phyloP scores from a whole-genome alignment of 2,888 invertebrate genomes.

The Drosophila neonasuta region DNA sequence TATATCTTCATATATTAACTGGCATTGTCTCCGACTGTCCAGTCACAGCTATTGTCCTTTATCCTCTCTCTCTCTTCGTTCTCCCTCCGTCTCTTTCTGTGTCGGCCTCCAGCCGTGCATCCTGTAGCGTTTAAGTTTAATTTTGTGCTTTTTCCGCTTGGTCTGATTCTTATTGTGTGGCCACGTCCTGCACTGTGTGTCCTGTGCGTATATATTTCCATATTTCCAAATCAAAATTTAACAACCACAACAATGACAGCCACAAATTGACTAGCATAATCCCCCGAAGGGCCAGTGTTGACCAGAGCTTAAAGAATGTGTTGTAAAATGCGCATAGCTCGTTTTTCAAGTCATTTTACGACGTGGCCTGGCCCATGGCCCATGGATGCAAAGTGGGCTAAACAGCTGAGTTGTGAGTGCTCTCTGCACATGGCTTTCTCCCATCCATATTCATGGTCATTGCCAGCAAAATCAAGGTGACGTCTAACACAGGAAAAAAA shows the following conservation, averaged over 20 bases:
- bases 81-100: conserved; percentile 10
- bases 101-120: conserved; percentile 69
- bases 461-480: conserved; percentile 77
- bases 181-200: conserved; percentile 38
- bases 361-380: conserved; percentile 25
- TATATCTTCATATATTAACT: conserved; percentile 80
- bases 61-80: conserved; percentile 12
- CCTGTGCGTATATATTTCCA: conserved; percentile 56
- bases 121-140: conserved; percentile 81
- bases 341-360: conserved; percentile 56
- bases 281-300: conserved; percentile 36
- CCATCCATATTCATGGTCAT: conserved; percentile 72
- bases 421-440: conserved; percentile 43
- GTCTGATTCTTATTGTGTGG: conserved; percentile 77
- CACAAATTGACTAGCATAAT: conserved; percentile 68
- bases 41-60: conserved; percentile 44
- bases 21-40: conserved; percentile 66
- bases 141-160: conserved; percentile 81
- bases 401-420: conserved; percentile 10
- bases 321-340: conserved; percentile 62
- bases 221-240: conserved; percentile 72
- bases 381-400: conserved; percentile 70
- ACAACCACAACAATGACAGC: conserved; percentile 60
- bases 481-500: conserved; percentile 39
- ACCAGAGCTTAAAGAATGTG: conserved; percentile 49